These are phyloP conservation scores for Phataginus tetradactyla DNA, from an alignment of 2,797 vertebrate genomes.

Conservation along the genomic window DNA sequence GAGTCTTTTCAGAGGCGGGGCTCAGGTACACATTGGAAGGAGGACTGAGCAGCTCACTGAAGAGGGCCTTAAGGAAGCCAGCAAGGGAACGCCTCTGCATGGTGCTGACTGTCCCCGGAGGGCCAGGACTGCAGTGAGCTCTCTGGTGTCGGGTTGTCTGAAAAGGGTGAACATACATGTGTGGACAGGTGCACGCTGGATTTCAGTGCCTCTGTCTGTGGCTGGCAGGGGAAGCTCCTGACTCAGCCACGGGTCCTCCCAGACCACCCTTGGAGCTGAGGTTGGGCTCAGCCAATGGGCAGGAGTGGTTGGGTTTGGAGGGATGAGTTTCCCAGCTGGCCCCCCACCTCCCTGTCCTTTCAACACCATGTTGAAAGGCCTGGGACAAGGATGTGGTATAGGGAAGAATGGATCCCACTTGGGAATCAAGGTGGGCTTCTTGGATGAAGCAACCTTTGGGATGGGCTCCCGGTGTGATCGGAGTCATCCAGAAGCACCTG, in stretches of 20 bases:
- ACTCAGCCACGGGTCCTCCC: not conserved
- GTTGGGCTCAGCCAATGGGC: not conserved
- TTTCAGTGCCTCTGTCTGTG: not conserved
- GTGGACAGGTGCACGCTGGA: not conserved
- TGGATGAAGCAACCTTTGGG: not conserved
- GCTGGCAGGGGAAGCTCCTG: not conserved
- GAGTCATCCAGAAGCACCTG: not conserved
- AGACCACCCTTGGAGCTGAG: not conserved
- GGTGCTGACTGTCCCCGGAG: accelerated
- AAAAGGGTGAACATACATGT: not conserved
- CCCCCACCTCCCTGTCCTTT: not conserved
- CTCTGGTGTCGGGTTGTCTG: not conserved
- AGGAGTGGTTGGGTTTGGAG: not conserved
- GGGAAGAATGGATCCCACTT: not conserved
- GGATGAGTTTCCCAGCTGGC: not conserved
- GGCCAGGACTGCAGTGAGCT: not conserved
- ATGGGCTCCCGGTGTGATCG: not conserved
- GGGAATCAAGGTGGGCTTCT: not conserved
- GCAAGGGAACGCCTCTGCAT: not conserved
- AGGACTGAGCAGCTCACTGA: accelerated
- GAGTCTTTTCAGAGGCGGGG: not conserved
- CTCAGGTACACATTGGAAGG: not conserved
- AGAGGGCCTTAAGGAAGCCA: not conserved
- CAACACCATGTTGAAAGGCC: not conserved
- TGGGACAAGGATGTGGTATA: not conserved